Percentiles rank a stretch among this genome's conserved stretches.
These are phyloP conservation scores for Aphelinus certus DNA, from an alignment of 1,140 invertebrate genomes.

Conservation along the genomic window DNA sequence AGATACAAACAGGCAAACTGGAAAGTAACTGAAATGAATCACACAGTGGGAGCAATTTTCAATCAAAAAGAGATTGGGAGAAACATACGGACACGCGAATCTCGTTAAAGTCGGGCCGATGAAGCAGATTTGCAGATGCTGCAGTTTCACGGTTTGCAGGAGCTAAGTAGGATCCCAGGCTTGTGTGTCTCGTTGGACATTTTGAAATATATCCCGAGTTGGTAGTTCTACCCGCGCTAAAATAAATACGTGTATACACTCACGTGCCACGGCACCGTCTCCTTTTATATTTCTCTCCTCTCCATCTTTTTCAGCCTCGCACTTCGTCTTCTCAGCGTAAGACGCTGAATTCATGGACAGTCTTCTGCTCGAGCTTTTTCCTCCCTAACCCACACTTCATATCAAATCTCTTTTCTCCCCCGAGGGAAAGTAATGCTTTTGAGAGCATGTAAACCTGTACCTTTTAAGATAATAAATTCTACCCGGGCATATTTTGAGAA, in stretches of 20 bases:
- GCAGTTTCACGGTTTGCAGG: slow-evolving; percentile 27
- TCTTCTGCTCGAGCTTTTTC: slow-evolving; percentile 9
- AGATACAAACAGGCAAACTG: too few relatives aligned
- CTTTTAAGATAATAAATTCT: too few relatives aligned
- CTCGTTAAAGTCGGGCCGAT: slow-evolving; percentile 7
- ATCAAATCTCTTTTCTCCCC: background rate
- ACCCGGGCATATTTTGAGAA: too few relatives aligned
- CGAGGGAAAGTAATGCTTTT: slow-evolving; percentile 1
- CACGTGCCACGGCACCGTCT: background rate
- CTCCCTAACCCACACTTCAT: background rate
- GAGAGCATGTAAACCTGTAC: background rate
- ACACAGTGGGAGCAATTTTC: too few relatives aligned
- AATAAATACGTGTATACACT: background rate
- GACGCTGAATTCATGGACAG: slow-evolving; percentile 20
- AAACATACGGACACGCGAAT: slow-evolving; percentile 16
- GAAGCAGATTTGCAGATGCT: slow-evolving; percentile 16
- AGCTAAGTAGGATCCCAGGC: slow-evolving; percentile 1
- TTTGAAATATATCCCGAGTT: slow-evolving; percentile 21
- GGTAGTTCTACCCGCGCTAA: background rate
- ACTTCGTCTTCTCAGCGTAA: slow-evolving; percentile 2
- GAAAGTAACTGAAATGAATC: too few relatives aligned
- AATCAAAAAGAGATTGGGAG: background rate
- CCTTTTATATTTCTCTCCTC: background rate
- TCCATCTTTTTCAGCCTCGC: slow-evolving; percentile 1
- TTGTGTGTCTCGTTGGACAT: slow-evolving; percentile 18